These are phyloP conservation scores for Bungarus multicinctus DNA, from an alignment of 2,113 vertebrate species.

Conservation along the genomic window DNA sequence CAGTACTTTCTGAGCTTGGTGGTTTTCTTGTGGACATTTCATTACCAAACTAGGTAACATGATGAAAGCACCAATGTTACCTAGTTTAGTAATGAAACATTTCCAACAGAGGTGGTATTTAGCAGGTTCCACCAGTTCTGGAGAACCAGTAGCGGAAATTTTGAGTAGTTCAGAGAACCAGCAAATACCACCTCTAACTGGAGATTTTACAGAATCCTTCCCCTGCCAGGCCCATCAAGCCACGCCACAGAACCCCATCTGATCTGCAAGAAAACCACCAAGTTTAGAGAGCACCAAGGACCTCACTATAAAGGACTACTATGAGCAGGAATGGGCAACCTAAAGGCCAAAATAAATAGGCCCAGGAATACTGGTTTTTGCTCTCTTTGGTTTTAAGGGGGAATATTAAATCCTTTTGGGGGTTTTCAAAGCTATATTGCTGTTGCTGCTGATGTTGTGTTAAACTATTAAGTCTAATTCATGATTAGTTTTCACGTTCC, in stretches of 20 bases:
- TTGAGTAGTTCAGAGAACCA: too few relatives aligned
- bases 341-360: background rate
- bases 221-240: too few relatives aligned
- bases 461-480: background rate
- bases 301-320: background rate
- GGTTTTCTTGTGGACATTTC: background rate
- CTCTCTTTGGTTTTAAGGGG: background rate
- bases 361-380: background rate
- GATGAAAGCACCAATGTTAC: background rate
- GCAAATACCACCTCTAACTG: too few relatives aligned
- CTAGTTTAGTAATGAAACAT: background rate
- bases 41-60: background rate
- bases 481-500: background rate
- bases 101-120: too few relatives aligned
- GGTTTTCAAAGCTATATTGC: background rate
- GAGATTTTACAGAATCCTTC: too few relatives aligned
- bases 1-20: background rate
- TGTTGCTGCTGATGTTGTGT: background rate
- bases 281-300: background rate
- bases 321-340: background rate
- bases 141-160: too few relatives aligned
- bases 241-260: too few relatives aligned
- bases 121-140: too few relatives aligned
- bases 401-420: background rate
- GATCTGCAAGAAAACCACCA: background rate